Evolutionary conservation across 2,113 vertebrate species (phyloP), one percentile per base, ranked within the genome.

Genomic region (Microcebus murinus): DNA sequence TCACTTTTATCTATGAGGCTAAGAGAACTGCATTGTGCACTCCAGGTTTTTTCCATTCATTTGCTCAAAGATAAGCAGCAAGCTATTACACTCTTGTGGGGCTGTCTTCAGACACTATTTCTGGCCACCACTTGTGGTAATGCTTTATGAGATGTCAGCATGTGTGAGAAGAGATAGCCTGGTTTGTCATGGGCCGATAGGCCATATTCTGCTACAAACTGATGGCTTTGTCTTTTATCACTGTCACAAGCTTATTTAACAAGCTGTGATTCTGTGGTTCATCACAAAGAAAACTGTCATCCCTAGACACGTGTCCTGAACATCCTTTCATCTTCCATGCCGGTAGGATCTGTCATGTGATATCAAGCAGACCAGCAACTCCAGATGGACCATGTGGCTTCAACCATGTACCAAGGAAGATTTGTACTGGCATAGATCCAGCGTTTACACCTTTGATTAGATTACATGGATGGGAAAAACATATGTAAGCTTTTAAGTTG

Each of bases 101-200:
- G 97, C 97, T 98, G 98, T 98, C 98, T 98, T 98, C 90, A 90
- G 98, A 98, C 98, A 98, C 98, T 99, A 99, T 98, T 99, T 98
- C 98, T 98, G 98, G 98, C 97, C 48, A 1, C 91, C 98, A 98
- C 98, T 98, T 97, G 96, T 98, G 98, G 98, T 98, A 99, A 98
- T 97, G 97, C 98, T 98, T 99, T 99, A 98, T 98, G 98, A 98
- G 98, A 98, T 99, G 99, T 99, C 99, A 98, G 98, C 98, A 77
- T 98, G 98, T 98, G 98, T 97, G 98, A 98, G 97, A 97, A 97
- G 98, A 98, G 99, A 99, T 99, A 99, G 99, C 98, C 98, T 98
- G 97, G 97, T 98, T 98, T 99, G 98, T 99, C 98, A 98, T 98
- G 98, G 98, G 97, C 97, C 98, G 98, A 99, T 99, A 99, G 98